These are phyloP conservation scores for Tupiocoris notatus DNA, from an alignment of 2,888 invertebrate species.

Conservation along the genomic window DNA sequence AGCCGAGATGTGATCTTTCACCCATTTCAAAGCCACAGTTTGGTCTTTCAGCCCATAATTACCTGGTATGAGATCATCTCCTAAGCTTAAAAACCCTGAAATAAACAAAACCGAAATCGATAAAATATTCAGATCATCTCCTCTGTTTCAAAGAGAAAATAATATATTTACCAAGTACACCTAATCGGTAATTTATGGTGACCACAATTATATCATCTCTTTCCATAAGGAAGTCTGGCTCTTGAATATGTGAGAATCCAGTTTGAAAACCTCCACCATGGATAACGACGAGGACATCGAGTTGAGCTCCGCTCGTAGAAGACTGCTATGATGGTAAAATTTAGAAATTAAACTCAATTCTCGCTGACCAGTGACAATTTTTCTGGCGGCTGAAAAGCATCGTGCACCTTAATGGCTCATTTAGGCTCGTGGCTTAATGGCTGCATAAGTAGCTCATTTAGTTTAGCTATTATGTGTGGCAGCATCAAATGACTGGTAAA, in stretches of 20 bases:
- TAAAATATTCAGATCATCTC: background rate
- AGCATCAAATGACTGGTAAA: too few species aligned
- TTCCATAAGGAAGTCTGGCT: conserved; percentile 22
- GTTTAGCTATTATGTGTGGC: too few species aligned
- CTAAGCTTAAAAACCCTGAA: conserved; percentile 11
- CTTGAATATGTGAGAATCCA: background rate
- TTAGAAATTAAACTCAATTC: too few species aligned
- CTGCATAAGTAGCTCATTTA: too few species aligned
- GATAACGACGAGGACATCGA: conserved; percentile 9
- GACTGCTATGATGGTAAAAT: too few species aligned
- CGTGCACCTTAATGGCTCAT: too few species aligned
- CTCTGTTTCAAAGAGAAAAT: too few species aligned
- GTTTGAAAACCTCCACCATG: conserved; percentile 26
- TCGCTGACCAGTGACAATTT: too few species aligned
- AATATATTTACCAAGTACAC: conserved; percentile 9
- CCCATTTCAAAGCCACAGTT: background rate
- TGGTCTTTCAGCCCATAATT: conserved; percentile 23
- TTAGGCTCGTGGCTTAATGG: too few species aligned
- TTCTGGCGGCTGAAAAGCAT: too few species aligned
- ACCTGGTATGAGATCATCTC: background rate
- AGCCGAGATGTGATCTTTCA: background rate
- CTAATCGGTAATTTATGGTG: conserved; percentile 21
- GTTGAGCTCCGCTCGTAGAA: background rate
- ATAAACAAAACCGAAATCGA: background rate
- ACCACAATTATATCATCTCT: conserved; percentile 14